Percentiles rank a stretch among this genome's conserved stretches.
Conservation (phyloP, 2,113 vertebrate species). For the Butorides virescens region DNA sequence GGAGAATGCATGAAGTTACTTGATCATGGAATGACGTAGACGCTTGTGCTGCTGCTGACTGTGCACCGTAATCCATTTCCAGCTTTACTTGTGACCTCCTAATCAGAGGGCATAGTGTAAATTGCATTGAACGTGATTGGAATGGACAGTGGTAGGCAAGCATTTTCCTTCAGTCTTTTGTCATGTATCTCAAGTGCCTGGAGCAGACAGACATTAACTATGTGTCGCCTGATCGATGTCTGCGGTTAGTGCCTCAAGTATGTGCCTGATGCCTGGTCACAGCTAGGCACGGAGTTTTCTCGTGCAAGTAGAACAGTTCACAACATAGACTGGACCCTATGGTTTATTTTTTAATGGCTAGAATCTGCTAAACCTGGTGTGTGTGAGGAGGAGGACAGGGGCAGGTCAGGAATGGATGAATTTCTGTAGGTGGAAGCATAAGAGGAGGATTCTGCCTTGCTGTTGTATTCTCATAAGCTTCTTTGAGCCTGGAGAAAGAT, state of each 20-base stretch:
- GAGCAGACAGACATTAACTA: not conserved
- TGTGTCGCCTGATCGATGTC: not conserved
- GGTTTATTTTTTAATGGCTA: not conserved
- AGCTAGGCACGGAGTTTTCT: not conserved
- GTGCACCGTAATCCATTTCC: not conserved
- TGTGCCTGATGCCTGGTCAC: not conserved
- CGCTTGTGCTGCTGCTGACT: not conserved
- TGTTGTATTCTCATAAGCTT: slow-evolving; percentile 40
- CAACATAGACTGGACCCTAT: fast-evolving
- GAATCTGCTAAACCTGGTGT: not conserved
- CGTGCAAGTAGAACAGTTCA: not conserved
- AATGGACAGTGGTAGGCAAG: not conserved
- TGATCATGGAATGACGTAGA: not conserved
- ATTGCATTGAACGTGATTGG: not conserved
- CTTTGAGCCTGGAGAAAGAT: slow-evolving; percentile 26
- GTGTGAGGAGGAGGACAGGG: not conserved
- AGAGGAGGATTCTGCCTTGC: not conserved
- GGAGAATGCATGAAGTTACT: not conserved
- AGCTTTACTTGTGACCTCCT: not conserved
- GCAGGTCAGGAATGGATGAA: not conserved
- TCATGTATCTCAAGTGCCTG: not conserved
- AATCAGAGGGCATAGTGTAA: not conserved
- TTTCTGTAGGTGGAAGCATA: not conserved
- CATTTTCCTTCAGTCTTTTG: not conserved
- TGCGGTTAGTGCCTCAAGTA: not conserved